phyloP scores from a whole-genome alignment of 1,140 invertebrate species.

The Heliconius nattereri region DNA sequence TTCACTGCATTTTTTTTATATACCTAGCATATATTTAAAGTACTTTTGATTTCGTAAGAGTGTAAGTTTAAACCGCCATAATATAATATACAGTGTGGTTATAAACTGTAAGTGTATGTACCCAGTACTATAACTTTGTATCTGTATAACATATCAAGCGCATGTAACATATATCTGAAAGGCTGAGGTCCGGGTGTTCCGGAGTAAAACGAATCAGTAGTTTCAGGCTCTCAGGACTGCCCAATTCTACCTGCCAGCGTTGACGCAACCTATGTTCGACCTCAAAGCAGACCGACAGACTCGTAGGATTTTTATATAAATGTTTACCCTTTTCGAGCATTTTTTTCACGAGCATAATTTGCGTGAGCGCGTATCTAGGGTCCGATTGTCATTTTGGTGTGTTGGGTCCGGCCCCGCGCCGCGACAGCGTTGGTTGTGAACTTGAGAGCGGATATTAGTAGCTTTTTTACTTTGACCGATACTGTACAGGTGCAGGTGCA shows the following conservation, averaged over 20 bases:
- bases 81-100: slow-evolving; percentile 74
- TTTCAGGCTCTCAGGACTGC: slow-evolving; percentile 51
- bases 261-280: slow-evolving; percentile 56
- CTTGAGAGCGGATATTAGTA: slow-evolving; percentile 33
- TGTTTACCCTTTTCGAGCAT: slow-evolving; percentile 67
- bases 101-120: slow-evolving; percentile 64
- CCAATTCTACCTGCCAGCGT: slow-evolving; percentile 61
- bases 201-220: slow-evolving; percentile 55
- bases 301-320: slow-evolving; percentile 71
- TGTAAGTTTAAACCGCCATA: slow-evolving; percentile 73
- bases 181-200: slow-evolving; percentile 61
- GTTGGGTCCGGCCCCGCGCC: background rate
- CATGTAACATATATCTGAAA: slow-evolving; percentile 64
- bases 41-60: slow-evolving; percentile 63
- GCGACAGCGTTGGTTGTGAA: slow-evolving; percentile 48
- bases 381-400: slow-evolving; percentile 28
- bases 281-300: slow-evolving; percentile 41
- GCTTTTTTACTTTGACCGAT: slow-evolving; percentile 12
- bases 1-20: slow-evolving; percentile 75
- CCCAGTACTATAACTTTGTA: slow-evolving; percentile 71
- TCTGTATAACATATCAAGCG: slow-evolving; percentile 78
- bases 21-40: slow-evolving; percentile 67
- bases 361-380: slow-evolving; percentile 47
- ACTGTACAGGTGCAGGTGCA: background rate
- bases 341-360: slow-evolving; percentile 65